These are phyloP conservation scores for Morbakka virulenta DNA, from an alignment of 30 jellyfish, hydroid and myxozoan species.

Conservation along the genomic window DNA sequence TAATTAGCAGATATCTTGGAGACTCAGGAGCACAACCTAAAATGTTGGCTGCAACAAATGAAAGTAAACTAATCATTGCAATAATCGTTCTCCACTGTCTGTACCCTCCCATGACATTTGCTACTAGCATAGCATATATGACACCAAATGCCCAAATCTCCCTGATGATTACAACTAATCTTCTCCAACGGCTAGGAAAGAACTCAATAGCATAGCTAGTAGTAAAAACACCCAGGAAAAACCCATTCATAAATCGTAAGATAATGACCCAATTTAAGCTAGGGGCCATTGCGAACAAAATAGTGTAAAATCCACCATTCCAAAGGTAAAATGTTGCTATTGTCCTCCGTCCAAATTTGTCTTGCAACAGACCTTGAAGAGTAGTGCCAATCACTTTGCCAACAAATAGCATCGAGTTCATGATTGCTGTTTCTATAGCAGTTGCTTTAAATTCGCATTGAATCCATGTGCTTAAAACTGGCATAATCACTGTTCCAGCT, in stretches of 20 bases:
- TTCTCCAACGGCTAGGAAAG: not conserved
- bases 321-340: no score
- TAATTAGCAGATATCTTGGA: not conserved
- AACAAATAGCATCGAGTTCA: not conserved
- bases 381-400: not conserved
- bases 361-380: not conserved
- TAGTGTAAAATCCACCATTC: no score
- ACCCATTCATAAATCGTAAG: not conserved
- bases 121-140: not conserved
- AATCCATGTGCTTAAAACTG: not conserved
- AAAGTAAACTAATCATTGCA: not conserved
- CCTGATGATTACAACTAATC: not conserved
- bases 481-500: not conserved
- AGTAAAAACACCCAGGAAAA: not conserved
- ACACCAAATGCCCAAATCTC: not conserved
- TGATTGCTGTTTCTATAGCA: not conserved
- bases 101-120: not conserved
- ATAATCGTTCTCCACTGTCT: not conserved
- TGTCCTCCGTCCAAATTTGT: not conserved
- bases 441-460: not conserved
- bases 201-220: not conserved
- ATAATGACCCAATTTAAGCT: not conserved
- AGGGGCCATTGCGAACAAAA: not conserved
- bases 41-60: not conserved
- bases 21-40: not conserved